Evolutionary conservation across 1,140 invertebrate species (phyloP), one percentile per base, ranked within the genome.

Genomic region (Sarcophaga peregrina): DNA sequence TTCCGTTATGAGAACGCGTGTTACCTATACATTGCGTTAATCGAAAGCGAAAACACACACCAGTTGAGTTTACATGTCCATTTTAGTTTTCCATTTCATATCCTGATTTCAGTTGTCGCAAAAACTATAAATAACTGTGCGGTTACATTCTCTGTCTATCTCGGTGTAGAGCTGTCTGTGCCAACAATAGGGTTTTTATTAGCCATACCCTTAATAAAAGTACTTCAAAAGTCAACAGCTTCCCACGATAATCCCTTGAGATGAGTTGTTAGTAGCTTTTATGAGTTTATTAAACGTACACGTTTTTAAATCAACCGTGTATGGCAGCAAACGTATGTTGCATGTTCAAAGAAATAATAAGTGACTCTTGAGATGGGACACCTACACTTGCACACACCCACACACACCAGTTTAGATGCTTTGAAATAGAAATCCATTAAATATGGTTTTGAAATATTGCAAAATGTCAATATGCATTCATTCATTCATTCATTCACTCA

Each of bases 91-190:
- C 17, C 25, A 37, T 20, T 68, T 68, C 5, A 58, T 13, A n/a
- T 58, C 11, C 54, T 58, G n/a, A 10, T 68, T 68, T 68, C 62
- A 5, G 17, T 9, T 68, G 62, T n/a, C 20, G n/a, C 62, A 25
- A 80, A 54, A 74, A 84, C 85, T 87, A 89, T 89, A 89, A 89
- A 89, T 89, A 85, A 89, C 84, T 74, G 82, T 83, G 88, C 83
- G 88, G 87, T 86, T 82, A 82, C 82, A 37, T 25, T 52, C n/a
- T 72, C 15, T 80, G 52, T 80, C 25, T 17, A 47, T 52, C 52
- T 54, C 25, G 58, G 78, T 80, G 52, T 17, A 47, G 17, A 80
- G 20, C 25, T 75, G 74, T 75, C 45, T 15, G 37, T 58, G n/a
- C 54, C 54, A 13, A 68, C 62, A 68, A 68, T 68, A 20, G 8